phyloP scores from a whole-genome alignment of 2,888 invertebrate species.

The Anoplius nigerrimus region DNA sequence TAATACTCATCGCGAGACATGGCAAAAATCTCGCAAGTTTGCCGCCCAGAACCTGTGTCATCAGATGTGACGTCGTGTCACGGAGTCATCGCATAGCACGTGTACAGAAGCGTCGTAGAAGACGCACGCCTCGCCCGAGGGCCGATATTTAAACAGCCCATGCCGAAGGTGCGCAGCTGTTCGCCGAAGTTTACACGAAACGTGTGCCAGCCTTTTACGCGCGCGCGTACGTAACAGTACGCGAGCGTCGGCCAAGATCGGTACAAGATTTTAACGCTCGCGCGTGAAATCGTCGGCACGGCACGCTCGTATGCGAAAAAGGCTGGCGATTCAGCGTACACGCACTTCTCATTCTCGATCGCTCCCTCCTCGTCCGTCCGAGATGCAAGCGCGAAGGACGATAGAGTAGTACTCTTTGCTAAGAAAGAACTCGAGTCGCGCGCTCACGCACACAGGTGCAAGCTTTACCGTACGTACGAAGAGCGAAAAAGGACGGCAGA shows the following conservation, averaged over 20 bases:
- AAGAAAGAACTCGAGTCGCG: constrained; percentile 1
- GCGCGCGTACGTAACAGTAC: background rate
- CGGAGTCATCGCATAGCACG: too few species aligned
- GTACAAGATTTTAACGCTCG: background rate
- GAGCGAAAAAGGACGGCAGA: background rate
- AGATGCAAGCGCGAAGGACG: background rate
- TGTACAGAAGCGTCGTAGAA: too few species aligned
- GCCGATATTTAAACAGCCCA: background rate
- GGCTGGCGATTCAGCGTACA: background rate
- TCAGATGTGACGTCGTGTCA: too few species aligned
- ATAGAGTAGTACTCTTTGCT: background rate
- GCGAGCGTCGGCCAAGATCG: background rate
- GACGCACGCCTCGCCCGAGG: too few species aligned
- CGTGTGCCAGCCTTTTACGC: background rate
- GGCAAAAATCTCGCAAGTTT: too few species aligned
- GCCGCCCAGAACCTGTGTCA: too few species aligned
- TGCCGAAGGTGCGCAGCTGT: background rate
- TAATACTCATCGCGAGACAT: too few species aligned
- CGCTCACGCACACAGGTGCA: background rate
- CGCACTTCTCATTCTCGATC: too few species aligned
- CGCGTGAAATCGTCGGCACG: background rate
- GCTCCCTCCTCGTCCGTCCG: too few species aligned
- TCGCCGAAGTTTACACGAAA: constrained; percentile 2
- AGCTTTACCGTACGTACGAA: constrained; percentile 2
- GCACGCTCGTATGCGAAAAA: too few species aligned